These are phyloP conservation scores for Brachionus asplanchnoidis DNA, from an alignment of 1,140 invertebrate species.

Conservation along the genomic window DNA sequence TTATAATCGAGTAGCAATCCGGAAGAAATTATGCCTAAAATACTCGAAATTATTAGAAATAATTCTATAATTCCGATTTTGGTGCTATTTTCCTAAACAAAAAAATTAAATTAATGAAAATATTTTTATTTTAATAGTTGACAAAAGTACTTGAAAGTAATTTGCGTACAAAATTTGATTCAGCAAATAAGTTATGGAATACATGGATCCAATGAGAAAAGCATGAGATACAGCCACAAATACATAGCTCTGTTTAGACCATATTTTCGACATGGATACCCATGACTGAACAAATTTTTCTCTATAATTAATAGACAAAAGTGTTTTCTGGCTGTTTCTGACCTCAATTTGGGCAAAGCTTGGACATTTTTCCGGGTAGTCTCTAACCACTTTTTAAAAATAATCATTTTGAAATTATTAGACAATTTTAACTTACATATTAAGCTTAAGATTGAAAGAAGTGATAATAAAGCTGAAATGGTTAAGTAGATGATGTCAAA, in stretches of 20 bases:
- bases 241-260: constrained; percentile 73
- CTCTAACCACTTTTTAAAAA: constrained; percentile 37
- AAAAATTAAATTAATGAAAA: not conserved
- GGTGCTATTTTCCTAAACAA: constrained; percentile 63
- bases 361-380: constrained; percentile 17
- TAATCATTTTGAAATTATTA: constrained; percentile 54
- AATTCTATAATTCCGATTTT: constrained; percentile 80
- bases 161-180: constrained; percentile 73
- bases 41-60: constrained; percentile 78
- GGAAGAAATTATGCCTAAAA: constrained; percentile 78
- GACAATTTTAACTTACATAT: constrained; percentile 62
- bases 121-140: not conserved
- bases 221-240: constrained; percentile 57
- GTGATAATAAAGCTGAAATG: constrained; percentile 68
- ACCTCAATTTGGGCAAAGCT: constrained; percentile 20
- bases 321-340: constrained; percentile 49
- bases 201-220: constrained; percentile 69
- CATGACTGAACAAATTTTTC: constrained; percentile 65
- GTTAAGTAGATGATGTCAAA: constrained; percentile 74
- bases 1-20: constrained; percentile 74
- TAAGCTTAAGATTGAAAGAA: constrained; percentile 70
- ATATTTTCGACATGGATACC: constrained; percentile 71
- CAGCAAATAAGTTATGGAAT: constrained; percentile 85
- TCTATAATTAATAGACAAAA: constrained; percentile 61
- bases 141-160: constrained; percentile 66